phyloP scores from a whole-genome alignment of 1,140 invertebrate genomes.

The Nymphalis io region DNA sequence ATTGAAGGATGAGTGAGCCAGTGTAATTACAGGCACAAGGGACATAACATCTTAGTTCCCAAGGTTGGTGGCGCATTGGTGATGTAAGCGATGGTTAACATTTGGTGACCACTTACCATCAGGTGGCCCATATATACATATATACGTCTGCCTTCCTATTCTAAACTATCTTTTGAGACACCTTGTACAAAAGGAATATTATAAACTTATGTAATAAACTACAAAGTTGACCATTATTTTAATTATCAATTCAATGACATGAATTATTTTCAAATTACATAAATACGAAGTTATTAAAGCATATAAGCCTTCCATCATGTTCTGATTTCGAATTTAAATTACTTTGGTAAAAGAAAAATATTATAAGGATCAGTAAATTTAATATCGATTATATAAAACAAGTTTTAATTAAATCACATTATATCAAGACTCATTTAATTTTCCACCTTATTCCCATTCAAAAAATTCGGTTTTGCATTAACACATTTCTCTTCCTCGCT shows the following conservation, averaged over 20 bases:
- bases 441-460: neutral
- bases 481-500: constrained; percentile 47
- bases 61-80: too few relatives aligned
- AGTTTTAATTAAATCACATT: neutral
- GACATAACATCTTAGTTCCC: too few relatives aligned
- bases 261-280: neutral
- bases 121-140: too few relatives aligned
- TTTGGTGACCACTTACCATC: too few relatives aligned
- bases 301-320: neutral
- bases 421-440: neutral
- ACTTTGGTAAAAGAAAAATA: neutral
- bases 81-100: too few relatives aligned
- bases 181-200: too few relatives aligned
- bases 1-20: too few relatives aligned
- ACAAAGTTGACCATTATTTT: neutral
- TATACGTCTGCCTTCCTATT: too few relatives aligned
- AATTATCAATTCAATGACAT: neutral
- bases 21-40: too few relatives aligned
- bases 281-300: neutral
- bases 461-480: constrained; percentile 34
- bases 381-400: neutral
- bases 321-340: neutral
- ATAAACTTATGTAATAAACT: neutral
- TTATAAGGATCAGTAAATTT: neutral
- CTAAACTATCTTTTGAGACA: too few relatives aligned